Percentiles rank a stretch among this genome's conserved stretches.
These are phyloP conservation scores for Tipula helvola DNA, from an alignment of 2,888 invertebrate species.

Conservation along the genomic window DNA sequence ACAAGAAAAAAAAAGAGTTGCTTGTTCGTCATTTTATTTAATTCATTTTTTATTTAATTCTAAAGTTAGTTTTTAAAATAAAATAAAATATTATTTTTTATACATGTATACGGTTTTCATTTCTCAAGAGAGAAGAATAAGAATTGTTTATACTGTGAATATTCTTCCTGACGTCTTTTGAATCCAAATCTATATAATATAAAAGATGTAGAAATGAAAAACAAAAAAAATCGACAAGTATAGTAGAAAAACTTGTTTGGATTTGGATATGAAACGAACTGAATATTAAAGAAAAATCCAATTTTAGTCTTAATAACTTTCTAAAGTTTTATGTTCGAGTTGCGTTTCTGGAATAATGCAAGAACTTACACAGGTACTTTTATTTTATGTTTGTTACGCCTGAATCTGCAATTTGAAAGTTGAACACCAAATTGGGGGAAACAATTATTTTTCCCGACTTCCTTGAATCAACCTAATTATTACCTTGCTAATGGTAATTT, in stretches of 20 bases:
- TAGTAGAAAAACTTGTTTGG: neutral
- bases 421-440: too few relatives aligned
- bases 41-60: neutral
- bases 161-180: neutral
- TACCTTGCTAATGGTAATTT: too few relatives aligned
- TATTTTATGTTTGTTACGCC: neutral
- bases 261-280: neutral
- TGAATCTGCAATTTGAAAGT: too few relatives aligned
- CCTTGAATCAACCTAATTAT: too few relatives aligned
- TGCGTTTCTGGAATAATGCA: neutral
- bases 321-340: neutral
- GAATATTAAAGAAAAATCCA: neutral
- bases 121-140: neutral
- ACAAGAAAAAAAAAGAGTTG: neutral
- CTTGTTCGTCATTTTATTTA: neutral
- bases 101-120: neutral
- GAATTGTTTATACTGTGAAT: neutral
- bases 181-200: neutral
- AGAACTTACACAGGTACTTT: neutral
- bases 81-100: neutral
- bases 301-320: neutral
- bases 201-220: neutral
- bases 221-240: neutral
- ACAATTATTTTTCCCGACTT: too few relatives aligned
- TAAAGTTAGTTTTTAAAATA: neutral